These are phyloP conservation scores for Acrobasis consociella DNA, from an alignment of 2,888 invertebrate genomes.

Conservation along the genomic window DNA sequence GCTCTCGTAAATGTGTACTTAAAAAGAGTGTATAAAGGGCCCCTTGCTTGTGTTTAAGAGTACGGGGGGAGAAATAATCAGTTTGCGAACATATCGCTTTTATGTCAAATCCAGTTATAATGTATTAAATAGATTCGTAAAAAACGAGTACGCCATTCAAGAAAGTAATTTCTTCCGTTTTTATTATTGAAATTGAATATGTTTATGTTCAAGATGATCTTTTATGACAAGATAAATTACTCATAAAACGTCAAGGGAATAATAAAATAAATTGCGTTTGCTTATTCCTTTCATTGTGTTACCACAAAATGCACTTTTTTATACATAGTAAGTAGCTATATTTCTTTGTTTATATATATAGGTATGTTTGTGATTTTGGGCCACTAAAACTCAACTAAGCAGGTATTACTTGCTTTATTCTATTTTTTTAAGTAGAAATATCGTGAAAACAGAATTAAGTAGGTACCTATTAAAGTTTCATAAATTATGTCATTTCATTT, in stretches of 20 bases:
- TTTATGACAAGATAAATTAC: slow-evolving; percentile 18
- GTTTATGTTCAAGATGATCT: slow-evolving; percentile 13
- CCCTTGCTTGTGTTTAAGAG: slow-evolving; percentile 65
- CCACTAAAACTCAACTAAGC: no score
- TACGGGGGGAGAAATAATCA: slow-evolving; percentile 62
- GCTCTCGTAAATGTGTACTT: slow-evolving; percentile 80
- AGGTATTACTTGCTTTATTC: no score
- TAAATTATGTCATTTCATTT: no score
- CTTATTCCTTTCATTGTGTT: slow-evolving; percentile 30
- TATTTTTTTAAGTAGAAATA: no score
- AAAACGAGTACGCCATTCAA: slow-evolving; percentile 19
- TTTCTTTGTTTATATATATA: no score
- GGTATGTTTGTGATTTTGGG: no score
- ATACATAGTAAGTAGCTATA: background rate
- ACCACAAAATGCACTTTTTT: background rate
- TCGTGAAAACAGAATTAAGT: no score
- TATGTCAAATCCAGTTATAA: slow-evolving; percentile 45
- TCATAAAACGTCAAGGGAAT: background rate
- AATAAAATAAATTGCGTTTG: slow-evolving; percentile 8
- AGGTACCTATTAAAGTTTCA: no score
- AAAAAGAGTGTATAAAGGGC: slow-evolving; percentile 69
- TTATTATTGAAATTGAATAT: slow-evolving; percentile 14
- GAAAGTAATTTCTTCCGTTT: slow-evolving; percentile 15
- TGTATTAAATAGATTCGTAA: slow-evolving; percentile 24
- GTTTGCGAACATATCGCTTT: slow-evolving; percentile 51